These are phyloP conservation scores for Sternotherus odoratus DNA, from an alignment of 2,797 vertebrate species.

Conservation along the genomic window DNA sequence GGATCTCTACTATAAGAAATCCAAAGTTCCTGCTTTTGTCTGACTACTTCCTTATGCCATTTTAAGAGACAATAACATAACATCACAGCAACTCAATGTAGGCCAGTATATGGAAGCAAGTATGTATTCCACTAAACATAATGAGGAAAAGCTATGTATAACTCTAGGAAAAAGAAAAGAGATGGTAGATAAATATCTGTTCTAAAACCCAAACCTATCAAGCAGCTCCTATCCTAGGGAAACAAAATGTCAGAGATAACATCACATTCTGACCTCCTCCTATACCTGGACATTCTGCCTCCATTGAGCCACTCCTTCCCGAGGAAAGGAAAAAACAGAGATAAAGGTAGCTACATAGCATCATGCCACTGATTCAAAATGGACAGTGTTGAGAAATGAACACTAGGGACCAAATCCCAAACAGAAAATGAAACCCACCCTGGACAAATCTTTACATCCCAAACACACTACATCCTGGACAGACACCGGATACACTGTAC, in stretches of 20 bases:
- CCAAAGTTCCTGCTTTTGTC: background rate
- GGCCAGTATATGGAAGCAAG: background rate
- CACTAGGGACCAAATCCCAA: background rate
- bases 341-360: rapidly evolving
- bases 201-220: background rate
- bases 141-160: background rate
- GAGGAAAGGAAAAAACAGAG: background rate
- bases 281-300: background rate
- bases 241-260: background rate
- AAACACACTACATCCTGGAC: background rate
- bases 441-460: rapidly evolving
- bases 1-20: constrained; percentile 14
- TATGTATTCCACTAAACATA: background rate
- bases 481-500: background rate
- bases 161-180: background rate
- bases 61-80: background rate
- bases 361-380: background rate
- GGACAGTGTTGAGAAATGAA: background rate
- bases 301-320: background rate
- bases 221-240: background rate
- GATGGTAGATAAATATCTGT: background rate
- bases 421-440: background rate
- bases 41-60: background rate
- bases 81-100: constrained; percentile 2
- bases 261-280: rapidly evolving